A percentile compares a stretch with the other conserved stretches of the same genome.
Conservation (phyloP, 2,797 vertebrate genomes). For the Enteromius fasciolatus region DNA sequence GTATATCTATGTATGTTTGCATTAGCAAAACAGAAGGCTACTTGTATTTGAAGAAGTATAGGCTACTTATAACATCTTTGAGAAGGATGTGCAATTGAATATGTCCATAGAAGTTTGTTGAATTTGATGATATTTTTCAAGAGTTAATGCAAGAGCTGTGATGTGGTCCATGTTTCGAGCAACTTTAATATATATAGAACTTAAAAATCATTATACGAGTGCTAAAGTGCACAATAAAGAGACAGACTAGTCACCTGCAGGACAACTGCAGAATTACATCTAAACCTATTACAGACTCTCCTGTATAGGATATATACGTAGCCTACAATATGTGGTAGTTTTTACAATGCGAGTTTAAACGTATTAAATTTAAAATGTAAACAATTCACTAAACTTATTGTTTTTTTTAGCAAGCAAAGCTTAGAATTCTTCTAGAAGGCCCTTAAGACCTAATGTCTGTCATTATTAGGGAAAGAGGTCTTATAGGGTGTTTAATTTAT, state of each 20-base stretch:
- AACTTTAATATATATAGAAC: too few relatives aligned
- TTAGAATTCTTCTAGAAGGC: background rate
- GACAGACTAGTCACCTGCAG: background rate
- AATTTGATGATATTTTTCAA: background rate
- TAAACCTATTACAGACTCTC: too few relatives aligned
- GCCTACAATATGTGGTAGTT: too few relatives aligned
- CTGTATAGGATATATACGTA: background rate
- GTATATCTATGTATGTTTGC: background rate
- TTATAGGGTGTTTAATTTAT: background rate
- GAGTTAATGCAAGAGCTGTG: background rate
- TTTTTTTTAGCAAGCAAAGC: background rate
- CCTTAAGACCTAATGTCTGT: background rate
- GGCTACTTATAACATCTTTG: background rate
- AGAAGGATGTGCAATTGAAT: background rate
- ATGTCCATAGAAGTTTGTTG: background rate
- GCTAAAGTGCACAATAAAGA: background rate
- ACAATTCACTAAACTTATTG: too few relatives aligned
- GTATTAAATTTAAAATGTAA: background rate
- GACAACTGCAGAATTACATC: constrained; percentile 8
- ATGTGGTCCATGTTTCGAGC: background rate
- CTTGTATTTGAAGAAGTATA: background rate
- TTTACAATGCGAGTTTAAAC: background rate
- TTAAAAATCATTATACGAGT: background rate
- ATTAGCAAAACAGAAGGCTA: background rate
- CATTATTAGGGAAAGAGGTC: background rate